Base-by-base conservation (phyloP, 92 coral and sea anemone genomes). In the Nematostella vectensis region DNA sequence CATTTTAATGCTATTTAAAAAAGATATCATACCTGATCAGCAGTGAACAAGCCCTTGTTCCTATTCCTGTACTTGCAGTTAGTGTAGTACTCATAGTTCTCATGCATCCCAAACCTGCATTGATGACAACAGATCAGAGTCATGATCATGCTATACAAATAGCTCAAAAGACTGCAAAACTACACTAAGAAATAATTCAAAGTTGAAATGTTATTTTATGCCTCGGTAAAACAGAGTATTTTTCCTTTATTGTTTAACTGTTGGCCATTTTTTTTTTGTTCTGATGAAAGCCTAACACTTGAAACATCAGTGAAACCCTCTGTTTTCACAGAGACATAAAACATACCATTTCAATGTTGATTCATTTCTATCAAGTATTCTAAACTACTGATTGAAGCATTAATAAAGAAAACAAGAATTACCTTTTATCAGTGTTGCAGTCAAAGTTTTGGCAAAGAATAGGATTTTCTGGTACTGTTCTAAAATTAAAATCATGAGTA, bases 11-110 rank as follows among this genome's bases (percentile, higher is more conserved):
- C n/a, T n/a, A n/a, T n/a, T n/a, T n/a, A n/a, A n/a, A n/a, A n/a
- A n/a, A n/a, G n/a, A n/a, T n/a, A n/a, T n/a, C n/a, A 0, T 70
- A 91, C 98, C 95, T 81, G 95, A 43, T 91, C 98, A 38, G 98
- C 98, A 31, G 94, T 56, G 39, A 91, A 91, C 43, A 91, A 69
- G 0, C 98, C 98, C 30, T 74, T 57, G 70, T 91, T 91, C 53
- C 95, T 71, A 9, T 70, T 66, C 47, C 98, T 77, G 71, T 85
- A 75, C 55, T 77, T 86, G 60, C 98, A 91, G 55, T 81, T 74
- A 61, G 63, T 61, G 47, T 91, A 91, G 55, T 91, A 91, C 24
- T 78, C 69, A 58, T 77, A 91, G 40, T 81, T 76, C 47, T 91
- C 98, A 61, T 91, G 98, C 98, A 85, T 91, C 4, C 98, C 98